Evolutionary conservation across 53 echinoderm and acorn worm genomes (phyloP).

Genomic region (Antedon mediterranea): DNA sequence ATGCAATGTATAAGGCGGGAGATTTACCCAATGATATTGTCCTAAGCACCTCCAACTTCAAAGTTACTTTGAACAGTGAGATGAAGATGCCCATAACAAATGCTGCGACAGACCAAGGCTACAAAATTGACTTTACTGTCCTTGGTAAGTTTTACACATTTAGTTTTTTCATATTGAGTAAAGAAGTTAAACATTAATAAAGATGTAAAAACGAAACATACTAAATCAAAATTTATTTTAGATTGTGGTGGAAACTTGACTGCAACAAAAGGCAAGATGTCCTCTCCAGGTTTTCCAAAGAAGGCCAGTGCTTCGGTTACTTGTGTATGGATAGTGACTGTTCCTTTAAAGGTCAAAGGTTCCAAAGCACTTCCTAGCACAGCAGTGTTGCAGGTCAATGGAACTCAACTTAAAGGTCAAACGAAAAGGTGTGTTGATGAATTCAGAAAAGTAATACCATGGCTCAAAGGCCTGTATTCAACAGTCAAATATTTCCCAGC

Average conservation of each 20-base stretch:
- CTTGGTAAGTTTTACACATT: not conserved
- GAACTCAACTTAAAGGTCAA: not conserved
- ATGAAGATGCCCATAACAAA: not conserved
- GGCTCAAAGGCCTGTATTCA: too few relatives aligned
- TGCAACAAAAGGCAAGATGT: not conserved
- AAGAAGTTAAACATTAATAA: too few relatives aligned
- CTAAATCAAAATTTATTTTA: not conserved
- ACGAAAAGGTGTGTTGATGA: not conserved
- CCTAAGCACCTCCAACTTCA: not conserved
- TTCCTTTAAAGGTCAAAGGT: not conserved
- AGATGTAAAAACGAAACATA: too few relatives aligned
- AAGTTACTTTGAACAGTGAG: not conserved
- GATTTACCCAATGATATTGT: not conserved
- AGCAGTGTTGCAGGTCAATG: not conserved
- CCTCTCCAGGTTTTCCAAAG: not conserved
- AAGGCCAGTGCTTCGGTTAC: not conserved
- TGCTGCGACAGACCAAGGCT: not conserved
- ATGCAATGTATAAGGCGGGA: not conserved
- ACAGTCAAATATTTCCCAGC: too few relatives aligned
- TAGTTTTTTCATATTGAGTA: too few relatives aligned
- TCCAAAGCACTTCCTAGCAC: not conserved
- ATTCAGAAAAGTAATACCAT: too few relatives aligned
- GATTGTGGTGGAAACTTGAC: not conserved
- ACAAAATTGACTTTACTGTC: not conserved
- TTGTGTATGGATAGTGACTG: not conserved